phyloP scores from a whole-genome alignment of 1,140 invertebrate species.

The Leptinotarsa lineolata region DNA sequence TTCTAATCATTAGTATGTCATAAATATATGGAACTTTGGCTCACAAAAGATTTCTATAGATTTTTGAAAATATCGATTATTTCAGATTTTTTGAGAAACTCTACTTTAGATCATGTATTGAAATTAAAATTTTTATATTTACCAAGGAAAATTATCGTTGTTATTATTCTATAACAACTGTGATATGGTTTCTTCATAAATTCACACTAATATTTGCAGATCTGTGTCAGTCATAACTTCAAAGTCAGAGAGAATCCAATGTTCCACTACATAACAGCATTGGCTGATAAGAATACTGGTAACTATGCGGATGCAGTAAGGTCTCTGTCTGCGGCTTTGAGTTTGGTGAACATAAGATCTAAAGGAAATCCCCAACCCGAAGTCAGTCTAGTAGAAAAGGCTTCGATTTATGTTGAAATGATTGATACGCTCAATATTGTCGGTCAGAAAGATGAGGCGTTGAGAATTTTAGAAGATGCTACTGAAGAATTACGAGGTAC shows the following conservation, averaged over 20 bases:
- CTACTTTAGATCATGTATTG: too few relatives aligned
- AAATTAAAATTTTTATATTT: too few relatives aligned
- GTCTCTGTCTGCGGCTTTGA: constrained; percentile 74
- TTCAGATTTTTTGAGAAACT: too few relatives aligned
- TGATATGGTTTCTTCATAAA: too few relatives aligned
- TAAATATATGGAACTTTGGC: too few relatives aligned
- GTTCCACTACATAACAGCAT: constrained; percentile 85
- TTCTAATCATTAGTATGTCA: too few relatives aligned
- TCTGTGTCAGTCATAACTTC: constrained; percentile 82
- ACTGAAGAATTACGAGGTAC: constrained; percentile 76
- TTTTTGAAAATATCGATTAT: too few relatives aligned
- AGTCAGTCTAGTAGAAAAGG: constrained; percentile 76
- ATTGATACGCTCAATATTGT: constrained; percentile 76
- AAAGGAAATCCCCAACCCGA: constrained; percentile 55
- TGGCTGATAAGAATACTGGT: constrained; percentile 78
- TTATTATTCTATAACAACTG: too few relatives aligned
- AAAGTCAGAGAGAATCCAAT: constrained; percentile 87
- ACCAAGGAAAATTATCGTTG: too few relatives aligned
- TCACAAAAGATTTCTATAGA: too few relatives aligned
- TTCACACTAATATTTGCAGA: constrained; percentile 10
- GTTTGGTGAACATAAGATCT: constrained; percentile 55
- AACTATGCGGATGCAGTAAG: constrained; percentile 76
- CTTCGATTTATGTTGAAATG: constrained; percentile 86
- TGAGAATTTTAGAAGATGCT: constrained; percentile 81
- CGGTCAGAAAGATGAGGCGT: constrained; percentile 78